Percentiles rank a stretch among this genome's conserved stretches.
phyloP scores from a whole-genome alignment of 2,797 vertebrate genomes.

The Anguilla anguilla region DNA sequence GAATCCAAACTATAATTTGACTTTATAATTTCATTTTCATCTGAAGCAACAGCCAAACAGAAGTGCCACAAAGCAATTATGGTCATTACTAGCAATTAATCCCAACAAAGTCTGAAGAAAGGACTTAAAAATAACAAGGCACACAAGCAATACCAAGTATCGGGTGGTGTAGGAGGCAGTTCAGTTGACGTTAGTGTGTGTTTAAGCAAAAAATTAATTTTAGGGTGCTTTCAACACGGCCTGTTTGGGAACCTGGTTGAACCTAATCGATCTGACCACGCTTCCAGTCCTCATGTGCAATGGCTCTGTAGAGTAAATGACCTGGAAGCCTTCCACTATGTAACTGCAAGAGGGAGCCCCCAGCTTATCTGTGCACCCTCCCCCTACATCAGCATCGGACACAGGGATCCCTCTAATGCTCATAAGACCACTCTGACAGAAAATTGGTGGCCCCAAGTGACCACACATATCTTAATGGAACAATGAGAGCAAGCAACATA shows the following conservation, averaged over 20 bases:
- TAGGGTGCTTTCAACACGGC: neutral
- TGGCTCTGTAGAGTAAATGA: constrained; percentile 35
- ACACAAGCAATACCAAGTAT: neutral
- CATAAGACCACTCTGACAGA: neutral
- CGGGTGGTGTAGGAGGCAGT: neutral
- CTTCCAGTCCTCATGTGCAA: neutral
- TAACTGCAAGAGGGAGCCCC: constrained; percentile 29
- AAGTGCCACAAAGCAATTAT: constrained; percentile 8
- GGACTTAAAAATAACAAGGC: neutral
- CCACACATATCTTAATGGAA: neutral
- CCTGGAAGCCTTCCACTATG: constrained; percentile 40
- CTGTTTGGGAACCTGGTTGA: neutral
- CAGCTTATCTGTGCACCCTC: constrained; percentile 36
- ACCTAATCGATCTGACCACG: neutral
- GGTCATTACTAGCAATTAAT: neutral
- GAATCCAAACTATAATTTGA: constrained; percentile 15
- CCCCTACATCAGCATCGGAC: constrained; percentile 10
- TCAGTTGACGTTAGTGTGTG: neutral
- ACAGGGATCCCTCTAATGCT: neutral
- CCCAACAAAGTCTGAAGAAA: neutral
- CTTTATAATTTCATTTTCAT: constrained; percentile 39
- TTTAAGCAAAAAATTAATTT: neutral
- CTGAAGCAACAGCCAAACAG: constrained; percentile 38
- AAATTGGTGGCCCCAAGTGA: neutral
- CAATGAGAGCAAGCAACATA: neutral